Base-by-base conservation (phyloP, 2,113 vertebrate genomes). In the Cardinalis cardinalis region DNA sequence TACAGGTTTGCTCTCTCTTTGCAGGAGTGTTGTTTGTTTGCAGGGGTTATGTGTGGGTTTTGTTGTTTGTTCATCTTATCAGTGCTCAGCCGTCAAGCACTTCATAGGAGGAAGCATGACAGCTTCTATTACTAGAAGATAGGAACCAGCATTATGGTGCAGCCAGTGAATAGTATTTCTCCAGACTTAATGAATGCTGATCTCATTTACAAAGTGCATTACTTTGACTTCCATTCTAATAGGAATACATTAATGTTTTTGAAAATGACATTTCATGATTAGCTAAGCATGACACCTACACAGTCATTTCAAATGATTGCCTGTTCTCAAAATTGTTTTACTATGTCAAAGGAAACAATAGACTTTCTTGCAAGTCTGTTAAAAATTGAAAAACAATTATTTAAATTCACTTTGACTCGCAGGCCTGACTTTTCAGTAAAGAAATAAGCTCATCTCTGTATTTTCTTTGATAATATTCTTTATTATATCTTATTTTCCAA, bases 231-330 rank as follows among this genome's bases (percentile, higher is more conserved):
- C 85, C 49, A 63, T 86, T 94, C 65, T 65, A 89, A 87, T 58
- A 91, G 8, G 75, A 94, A 94, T 71, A 73, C 18, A 84, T 95
- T 94, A 93, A 90, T 94, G 87, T 88, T 90, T 93, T 96, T 86
- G 56, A 87, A 89, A 91, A 92, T 95, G 80, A 83, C 89, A 96
- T 96, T 97, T 97, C 66, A 80, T 96, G 92, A 97, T 95, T 96
- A 97, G 80, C 78, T 93, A 95, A 95, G 86, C 78, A 69, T 25
- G 24, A 79, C 93, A 87, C 84, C 79, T 92, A 92, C 92, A 94
- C 66, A 95, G 40, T 78, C 75, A 74, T 94, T 97, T 95, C 71
- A 95, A 94, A 91, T 94, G 73, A 94, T 91, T 94, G 43, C 49
- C 80, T 94, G 60, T 52, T 91, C 55, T 92, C 52, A 52, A 86